A percentile compares a stretch with the other conserved stretches of the same genome.
Evolutionary conservation across 2,888 invertebrate species (phyloP).

Genomic region (Notodonta dromedarius): DNA sequence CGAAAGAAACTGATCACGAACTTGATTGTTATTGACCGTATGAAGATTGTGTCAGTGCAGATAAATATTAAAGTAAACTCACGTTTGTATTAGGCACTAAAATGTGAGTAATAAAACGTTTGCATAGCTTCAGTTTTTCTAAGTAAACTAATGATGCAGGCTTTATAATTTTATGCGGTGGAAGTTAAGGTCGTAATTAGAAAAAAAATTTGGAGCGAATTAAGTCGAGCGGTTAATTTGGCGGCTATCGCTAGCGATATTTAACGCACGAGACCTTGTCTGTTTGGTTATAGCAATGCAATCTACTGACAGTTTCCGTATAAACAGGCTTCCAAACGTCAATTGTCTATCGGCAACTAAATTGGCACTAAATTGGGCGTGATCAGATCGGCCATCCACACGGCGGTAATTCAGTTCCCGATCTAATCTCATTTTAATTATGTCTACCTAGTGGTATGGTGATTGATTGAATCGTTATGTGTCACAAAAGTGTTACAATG

Average conservation of each 20-base stretch:
- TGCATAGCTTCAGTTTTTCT: background rate
- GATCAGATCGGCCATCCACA: too few relatives aligned
- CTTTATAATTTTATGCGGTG: background rate
- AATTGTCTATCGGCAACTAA: constrained; percentile 5
- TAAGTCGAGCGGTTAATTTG: background rate
- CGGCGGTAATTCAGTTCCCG: too few relatives aligned
- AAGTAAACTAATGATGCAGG: background rate
- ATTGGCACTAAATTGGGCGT: background rate
- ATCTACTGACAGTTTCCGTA: constrained; percentile 8
- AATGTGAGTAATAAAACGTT: background rate
- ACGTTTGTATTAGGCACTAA: background rate
- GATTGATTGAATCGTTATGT: too few relatives aligned
- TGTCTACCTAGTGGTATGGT: too few relatives aligned
- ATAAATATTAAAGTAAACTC: constrained; percentile 1
- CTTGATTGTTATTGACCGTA: constrained; percentile 27
- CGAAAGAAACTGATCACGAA: constrained; percentile 34
- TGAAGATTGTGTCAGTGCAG: constrained; percentile 20
- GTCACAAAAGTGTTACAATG: too few relatives aligned
- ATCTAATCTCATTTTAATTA: too few relatives aligned
- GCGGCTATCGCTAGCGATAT: background rate
- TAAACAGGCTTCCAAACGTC: constrained; percentile 9
- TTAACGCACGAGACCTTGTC: constrained; percentile 8
- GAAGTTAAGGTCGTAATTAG: background rate
- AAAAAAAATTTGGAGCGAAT: background rate
- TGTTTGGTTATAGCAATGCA: constrained; percentile 9